Evolutionary conservation across 2,888 invertebrate genomes (phyloP).

Genomic region (Stenolophus ochropezus): DNA sequence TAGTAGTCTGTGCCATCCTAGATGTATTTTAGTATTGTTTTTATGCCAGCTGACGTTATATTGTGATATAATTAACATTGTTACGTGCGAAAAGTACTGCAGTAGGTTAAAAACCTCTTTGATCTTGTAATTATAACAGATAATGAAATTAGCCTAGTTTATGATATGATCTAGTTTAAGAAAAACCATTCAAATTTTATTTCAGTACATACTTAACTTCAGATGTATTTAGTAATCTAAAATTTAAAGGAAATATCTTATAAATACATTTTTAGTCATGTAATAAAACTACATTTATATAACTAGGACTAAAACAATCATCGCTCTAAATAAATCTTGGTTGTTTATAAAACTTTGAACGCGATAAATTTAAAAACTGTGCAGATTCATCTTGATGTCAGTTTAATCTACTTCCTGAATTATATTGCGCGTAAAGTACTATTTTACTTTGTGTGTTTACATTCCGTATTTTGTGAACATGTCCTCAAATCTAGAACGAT

Average conservation of each 20-base stretch:
- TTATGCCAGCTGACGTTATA: background rate
- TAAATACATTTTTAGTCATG: background rate
- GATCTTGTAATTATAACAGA: background rate
- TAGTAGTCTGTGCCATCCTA: background rate
- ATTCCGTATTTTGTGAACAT: background rate
- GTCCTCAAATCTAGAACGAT: slow-evolving; percentile 21
- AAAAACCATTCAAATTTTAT: too few species aligned
- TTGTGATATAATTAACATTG: background rate
- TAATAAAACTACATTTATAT: background rate
- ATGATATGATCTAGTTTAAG: too few species aligned
- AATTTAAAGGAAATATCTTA: too few species aligned
- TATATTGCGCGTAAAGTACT: background rate
- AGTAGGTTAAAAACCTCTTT: background rate
- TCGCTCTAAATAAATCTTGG: background rate
- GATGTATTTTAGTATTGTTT: slow-evolving; percentile 7
- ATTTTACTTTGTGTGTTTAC: background rate
- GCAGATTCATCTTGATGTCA: background rate
- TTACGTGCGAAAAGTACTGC: background rate
- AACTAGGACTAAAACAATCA: background rate
- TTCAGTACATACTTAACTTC: too few species aligned
- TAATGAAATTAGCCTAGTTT: too few species aligned
- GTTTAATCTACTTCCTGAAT: slow-evolving; percentile 1
- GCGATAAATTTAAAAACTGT: background rate
- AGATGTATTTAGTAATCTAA: too few species aligned
- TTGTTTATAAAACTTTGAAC: background rate